Evolutionary conservation across 37 sponge, comb jelly and placozoan species (phyloP).

Genomic region (Trichoplax adhaerens): DNA sequence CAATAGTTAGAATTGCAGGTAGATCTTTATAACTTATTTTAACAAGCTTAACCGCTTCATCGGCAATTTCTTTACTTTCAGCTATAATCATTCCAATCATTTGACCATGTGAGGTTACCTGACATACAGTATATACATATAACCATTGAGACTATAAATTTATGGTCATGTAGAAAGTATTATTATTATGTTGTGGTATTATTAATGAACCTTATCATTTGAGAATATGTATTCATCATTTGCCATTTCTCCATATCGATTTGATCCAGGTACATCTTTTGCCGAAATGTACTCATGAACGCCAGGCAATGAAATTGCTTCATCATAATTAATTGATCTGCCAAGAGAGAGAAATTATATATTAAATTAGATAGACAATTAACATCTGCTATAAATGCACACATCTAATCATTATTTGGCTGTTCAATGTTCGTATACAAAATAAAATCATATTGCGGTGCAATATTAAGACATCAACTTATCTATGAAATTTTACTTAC

Average conservation of each 20-base stretch:
- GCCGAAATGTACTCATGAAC: slow-evolving; percentile 32
- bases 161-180: neutral
- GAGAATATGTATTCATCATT: slow-evolving; percentile 47
- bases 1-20: slow-evolving; percentile 51
- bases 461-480: no score
- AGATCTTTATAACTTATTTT: slow-evolving; percentile 45
- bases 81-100: slow-evolving; percentile 68
- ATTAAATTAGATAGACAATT: no score
- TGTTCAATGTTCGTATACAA: no score
- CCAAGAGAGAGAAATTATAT: no score
- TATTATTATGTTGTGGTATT: no score
- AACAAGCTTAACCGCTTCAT: slow-evolving; percentile 46
- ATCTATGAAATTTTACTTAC: no score
- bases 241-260: neutral
- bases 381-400: no score
- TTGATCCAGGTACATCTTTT: slow-evolving; percentile 28
- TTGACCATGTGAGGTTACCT: slow-evolving; percentile 50
- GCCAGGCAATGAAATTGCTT: slow-evolving; percentile 30
- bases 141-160: neutral
- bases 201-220: slow-evolving; percentile 13
- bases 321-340: slow-evolving; percentile 21
- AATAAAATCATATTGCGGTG: no score
- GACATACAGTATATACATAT: neutral
- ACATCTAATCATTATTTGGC: no score
- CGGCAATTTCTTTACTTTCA: slow-evolving; percentile 26